Base-by-base conservation (phyloP, 2,888 invertebrate species). In the Lasius fuliginosus region DNA sequence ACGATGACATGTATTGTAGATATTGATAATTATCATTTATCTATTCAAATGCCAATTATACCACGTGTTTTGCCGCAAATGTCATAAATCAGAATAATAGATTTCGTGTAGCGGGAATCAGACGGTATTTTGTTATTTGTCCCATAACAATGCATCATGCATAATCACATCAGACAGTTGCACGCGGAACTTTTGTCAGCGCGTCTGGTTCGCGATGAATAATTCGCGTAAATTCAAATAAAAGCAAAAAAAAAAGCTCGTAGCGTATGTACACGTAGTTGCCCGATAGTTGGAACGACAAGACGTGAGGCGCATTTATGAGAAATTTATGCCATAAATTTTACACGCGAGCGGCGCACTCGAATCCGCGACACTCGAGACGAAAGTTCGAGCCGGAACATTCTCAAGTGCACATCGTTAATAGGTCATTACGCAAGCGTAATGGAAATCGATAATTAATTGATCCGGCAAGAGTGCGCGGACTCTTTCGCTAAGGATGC, bases 391-490 rank as follows among this genome's bases (percentile, higher is more conserved):
- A 65, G 68, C 23, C 8, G 46, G 58, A 73, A 81, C 76, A 82
- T 86, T 91, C 81, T 88, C 83, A 85, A 86, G 85, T 83, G 85
- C 79, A 68, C 86, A 86, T 88, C 87, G 85, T 93, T 92, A 92
- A 92, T 89, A 90, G 90, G 86, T 90, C 89, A 90, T 92, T 92
- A 91, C 90, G 85, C 82, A 85, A 83, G 88, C 87, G 84, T 91
- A 91, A 91, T 91, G 90, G 88, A 89, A 92, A 92, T 92, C 90
- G 90, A 91, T 92, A 92, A 92, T 93, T 91, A 91, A 93, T 92
- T 92, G 90, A 92, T 89, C 86, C 76, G 81, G 67, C 69, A 58
- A 77, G 79, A 79, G 84, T 74, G 87, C 83, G 76, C 84, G 87
- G 53, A 89, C 82, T 82, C 85, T 85, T 76, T 73, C 23, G 33